Percentiles rank a stretch among this genome's conserved stretches.
Evolutionary conservation across 2,113 vertebrate species (phyloP).

Genomic region (Cavia porcellus): DNA sequence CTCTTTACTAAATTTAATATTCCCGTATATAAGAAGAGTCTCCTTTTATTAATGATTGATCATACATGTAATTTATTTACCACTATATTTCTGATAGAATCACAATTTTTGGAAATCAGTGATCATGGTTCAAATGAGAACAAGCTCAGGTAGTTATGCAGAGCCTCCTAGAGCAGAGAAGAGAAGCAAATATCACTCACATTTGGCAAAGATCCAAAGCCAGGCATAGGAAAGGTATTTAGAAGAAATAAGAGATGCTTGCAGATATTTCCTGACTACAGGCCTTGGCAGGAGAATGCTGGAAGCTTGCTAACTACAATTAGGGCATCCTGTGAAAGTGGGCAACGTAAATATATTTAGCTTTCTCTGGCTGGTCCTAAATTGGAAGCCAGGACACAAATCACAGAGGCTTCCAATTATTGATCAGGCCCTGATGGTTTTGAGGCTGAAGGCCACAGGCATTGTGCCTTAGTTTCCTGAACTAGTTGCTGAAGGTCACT

Average conservation of each 20-base stretch:
- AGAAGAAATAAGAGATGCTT: neutral
- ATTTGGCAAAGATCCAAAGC: conserved; percentile 15
- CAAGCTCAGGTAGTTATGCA: neutral
- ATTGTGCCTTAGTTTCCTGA: neutral
- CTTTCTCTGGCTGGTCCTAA: conserved; percentile 19
- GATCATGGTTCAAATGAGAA: neutral
- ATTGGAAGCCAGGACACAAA: neutral
- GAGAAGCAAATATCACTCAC: neutral
- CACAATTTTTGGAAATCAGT: conserved; percentile 12
- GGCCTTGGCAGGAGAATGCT: neutral
- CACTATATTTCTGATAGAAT: neutral
- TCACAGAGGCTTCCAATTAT: neutral
- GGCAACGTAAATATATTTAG: neutral
- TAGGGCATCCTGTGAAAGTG: neutral
- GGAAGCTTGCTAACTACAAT: neutral
- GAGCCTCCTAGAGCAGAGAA: neutral
- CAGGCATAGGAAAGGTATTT: neutral
- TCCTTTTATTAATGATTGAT: neutral
- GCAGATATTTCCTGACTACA: neutral
- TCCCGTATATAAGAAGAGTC: neutral
- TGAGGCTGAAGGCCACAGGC: neutral
- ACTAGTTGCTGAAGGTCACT: neutral
- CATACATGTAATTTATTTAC: neutral
- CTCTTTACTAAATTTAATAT: neutral
- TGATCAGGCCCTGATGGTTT: neutral